Base-by-base conservation (phyloP, 2,113 vertebrate genomes). In the Callorhinus ursinus region DNA sequence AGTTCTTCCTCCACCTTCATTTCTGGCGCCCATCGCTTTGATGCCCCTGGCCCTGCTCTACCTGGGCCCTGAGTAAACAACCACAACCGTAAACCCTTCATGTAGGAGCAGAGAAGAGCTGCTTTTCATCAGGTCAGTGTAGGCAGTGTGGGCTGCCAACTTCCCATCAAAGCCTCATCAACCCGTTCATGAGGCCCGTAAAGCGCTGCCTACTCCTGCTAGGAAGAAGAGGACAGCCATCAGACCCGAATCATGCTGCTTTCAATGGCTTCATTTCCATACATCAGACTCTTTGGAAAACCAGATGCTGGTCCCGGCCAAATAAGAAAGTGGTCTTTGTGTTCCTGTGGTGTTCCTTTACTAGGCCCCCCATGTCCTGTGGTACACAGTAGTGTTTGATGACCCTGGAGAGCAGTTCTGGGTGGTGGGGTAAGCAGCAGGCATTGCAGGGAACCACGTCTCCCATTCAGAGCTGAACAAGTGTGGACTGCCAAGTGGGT, bases 101-200 rank as follows among this genome's bases (percentile, higher is more conserved):
- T 49, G n/a, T 90, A 97, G 87, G 96, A 96, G 79, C 2, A 83
- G 57, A 77, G 96, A 97, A 93, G 96, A 96, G 88, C 4, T 94
- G 22, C 71, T 96, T 97, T 97, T 90, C 39, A 95, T 95, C 96
- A 90, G 95, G 80, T 95, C 85, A 82, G 92, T 53, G 74, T 92
- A 71, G 95, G 94, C 88, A 63, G 51, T 15, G n/a, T 42, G 96
- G 76, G 69, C 93, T 98, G 88, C 69, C 97, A 96, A 83, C 59
- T 96, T 98, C 93, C 93, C 92, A 96, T 97, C 95, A 92, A 96
- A 96, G 77, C 92, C 94, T 95, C 88, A 76, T 98, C 97, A 98
- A 97, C 71, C n/a, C 71, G 93, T 97, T 98, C 97, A 97, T 33
- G 97, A 97, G 96, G 46, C 77, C 72, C 74, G 67, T 98, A 96